Base-by-base conservation (phyloP, 2,888 invertebrate genomes). In the Colostygia pectinataria region DNA sequence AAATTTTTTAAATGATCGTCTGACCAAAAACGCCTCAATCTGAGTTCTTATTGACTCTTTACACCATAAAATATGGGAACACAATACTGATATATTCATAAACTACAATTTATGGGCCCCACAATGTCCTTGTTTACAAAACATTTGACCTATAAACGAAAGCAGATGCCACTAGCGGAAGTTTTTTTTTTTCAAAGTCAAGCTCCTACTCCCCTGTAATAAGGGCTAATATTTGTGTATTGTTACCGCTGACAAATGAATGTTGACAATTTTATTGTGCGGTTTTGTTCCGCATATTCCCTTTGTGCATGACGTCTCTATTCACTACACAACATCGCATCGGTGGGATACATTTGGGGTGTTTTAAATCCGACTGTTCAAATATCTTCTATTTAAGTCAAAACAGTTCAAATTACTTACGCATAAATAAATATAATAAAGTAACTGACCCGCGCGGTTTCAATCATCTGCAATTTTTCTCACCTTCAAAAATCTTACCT, bases 231-330 rank as follows among this genome's bases (percentile, higher is more conserved):
- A 40, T 48, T 34, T 27, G 47, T 29, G 52, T 42, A 59, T 71
- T 71, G 77, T 74, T 45, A 44, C 52, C 74, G 77, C 75, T 83
- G 84, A 85, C 84, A 86, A 85, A 87, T 84, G 79, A 79, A 78
- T 79, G 78, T 80, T 86, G 85, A 86, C 86, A 86, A 85, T 81
- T 76, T 79, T 69, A 83, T 85, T 85, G 84, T 83, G 80, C 66
- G 76, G 74, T 68, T 68, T 70, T 64, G 61, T 69, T 50, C 54
- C 48, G 46, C 33, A 32, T 29, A 44, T 27, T 28, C 38, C 51
- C 74, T 71, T 78, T 84, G 73, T 74, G 73, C 53, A 55, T 71
- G 77, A 83, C 77, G 80, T 77, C 80, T 83, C 68, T 69, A 82
- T 83, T 75, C 77, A 77, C 61, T 45, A 42, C 32, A 38, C 33